These are phyloP conservation scores for Caenorhabditis sp. DNA, from an alignment of 2,888 invertebrate species.

Conservation along the genomic window DNA sequence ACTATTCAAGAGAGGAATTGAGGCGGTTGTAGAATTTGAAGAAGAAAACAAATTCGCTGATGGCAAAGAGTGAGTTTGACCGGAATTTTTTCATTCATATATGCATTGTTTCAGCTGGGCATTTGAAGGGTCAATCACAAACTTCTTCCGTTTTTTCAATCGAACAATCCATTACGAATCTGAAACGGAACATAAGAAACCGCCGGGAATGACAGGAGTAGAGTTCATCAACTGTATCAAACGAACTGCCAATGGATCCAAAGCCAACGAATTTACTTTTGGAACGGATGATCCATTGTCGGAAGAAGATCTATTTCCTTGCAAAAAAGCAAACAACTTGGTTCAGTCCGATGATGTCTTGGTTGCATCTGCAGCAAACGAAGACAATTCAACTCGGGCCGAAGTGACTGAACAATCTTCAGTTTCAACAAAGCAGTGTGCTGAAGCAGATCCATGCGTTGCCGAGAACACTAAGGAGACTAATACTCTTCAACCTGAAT, in stretches of 20 bases:
- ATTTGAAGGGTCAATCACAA: neutral
- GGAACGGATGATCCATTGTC: neutral
- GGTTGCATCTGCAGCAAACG: no score
- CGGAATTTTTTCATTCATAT: no score
- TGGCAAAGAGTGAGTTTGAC: no score
- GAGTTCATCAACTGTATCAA: neutral
- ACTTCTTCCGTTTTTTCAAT: constrained; percentile 19
- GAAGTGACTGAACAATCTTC: no score
- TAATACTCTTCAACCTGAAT: no score
- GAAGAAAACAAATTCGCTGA: constrained; percentile 1
- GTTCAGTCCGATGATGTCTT: no score
- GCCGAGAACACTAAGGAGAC: no score
- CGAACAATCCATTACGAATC: constrained; percentile 17
- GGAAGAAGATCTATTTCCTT: neutral
- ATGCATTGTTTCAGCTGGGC: constrained; percentile 19
- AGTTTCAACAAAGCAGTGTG: no score
- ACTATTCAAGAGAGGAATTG: constrained; percentile 7
- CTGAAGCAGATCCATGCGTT: no score
- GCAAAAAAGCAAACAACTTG: neutral
- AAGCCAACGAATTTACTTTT: neutral
- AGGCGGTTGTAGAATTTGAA: constrained; percentile 6
- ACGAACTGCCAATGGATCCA: neutral
- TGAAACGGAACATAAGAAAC: no score
- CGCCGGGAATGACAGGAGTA: neutral
- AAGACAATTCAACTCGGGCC: no score